phyloP scores from a whole-genome alignment of 2,113 vertebrate species.

The Indicator maculatus region DNA sequence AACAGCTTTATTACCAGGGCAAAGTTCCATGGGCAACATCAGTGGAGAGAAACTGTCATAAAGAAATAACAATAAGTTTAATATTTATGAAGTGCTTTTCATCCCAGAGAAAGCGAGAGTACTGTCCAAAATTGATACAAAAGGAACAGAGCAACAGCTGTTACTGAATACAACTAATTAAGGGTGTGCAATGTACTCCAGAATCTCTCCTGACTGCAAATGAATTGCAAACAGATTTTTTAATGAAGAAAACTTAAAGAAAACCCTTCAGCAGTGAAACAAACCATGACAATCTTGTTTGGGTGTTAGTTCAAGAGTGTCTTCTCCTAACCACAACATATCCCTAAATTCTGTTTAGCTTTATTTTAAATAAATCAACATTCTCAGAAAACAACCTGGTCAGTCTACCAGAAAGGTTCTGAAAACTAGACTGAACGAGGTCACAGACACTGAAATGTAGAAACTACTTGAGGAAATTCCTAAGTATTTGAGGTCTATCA shows the following conservation, averaged over 20 bases:
- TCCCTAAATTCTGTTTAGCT: not conserved
- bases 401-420: not conserved
- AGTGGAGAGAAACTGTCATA: constrained; percentile 1
- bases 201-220: not conserved
- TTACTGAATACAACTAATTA: not conserved
- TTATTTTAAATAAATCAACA: not conserved
- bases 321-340: not conserved
- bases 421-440: not conserved
- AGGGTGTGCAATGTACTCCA: not conserved
- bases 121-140: constrained; percentile 27
- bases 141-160: constrained; percentile 33
- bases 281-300: accelerated
- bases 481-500: not conserved
- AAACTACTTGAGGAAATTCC: not conserved
- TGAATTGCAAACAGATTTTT: not conserved
- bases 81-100: constrained; percentile 5
- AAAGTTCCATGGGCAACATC: constrained; percentile 39
- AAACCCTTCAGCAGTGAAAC: not conserved
- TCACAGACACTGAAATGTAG: not conserved
- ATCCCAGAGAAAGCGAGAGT: not conserved
- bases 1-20: constrained; percentile 42
- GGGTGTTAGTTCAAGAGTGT: not conserved
- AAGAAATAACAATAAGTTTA: constrained; percentile 39
- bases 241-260: not conserved
- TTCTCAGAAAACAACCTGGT: not conserved